phyloP scores from a whole-genome alignment of 2,113 vertebrate species.

The Haemorhous mexicanus region DNA sequence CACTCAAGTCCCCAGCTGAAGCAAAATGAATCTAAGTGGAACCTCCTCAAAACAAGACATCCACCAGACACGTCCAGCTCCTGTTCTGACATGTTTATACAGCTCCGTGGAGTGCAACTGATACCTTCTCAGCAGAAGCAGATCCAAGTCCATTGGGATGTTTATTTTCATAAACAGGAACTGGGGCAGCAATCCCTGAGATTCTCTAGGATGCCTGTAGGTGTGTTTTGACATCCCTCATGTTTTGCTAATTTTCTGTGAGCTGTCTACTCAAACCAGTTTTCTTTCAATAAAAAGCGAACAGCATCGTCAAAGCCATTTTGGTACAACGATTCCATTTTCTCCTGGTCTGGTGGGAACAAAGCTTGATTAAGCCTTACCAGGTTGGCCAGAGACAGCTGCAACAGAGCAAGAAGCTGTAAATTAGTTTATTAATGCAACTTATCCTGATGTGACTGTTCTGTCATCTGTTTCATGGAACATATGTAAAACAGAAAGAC shows the following conservation, averaged over 20 bases:
- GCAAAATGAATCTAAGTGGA: background rate
- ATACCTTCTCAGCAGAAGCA: background rate
- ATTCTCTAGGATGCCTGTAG: background rate
- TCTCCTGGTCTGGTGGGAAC: slow-evolving; percentile 77
- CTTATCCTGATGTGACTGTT: background rate
- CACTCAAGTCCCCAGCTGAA: background rate
- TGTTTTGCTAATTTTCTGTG: background rate
- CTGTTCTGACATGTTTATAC: background rate
- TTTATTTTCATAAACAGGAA: background rate
- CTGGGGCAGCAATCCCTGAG: background rate
- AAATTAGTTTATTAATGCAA: background rate
- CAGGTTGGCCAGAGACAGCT: slow-evolving; percentile 86
- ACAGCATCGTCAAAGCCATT: slow-evolving; percentile 81
- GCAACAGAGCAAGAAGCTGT: background rate
- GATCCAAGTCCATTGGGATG: background rate
- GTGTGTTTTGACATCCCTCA: background rate
- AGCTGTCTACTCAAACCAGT: slow-evolving; percentile 71
- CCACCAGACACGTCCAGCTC: background rate
- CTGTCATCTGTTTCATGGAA: background rate
- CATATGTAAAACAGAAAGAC: background rate
- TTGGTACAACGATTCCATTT: slow-evolving; percentile 72
- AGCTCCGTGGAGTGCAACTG: background rate
- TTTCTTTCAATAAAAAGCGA: slow-evolving; percentile 79
- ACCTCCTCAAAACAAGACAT: background rate
- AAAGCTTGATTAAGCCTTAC: slow-evolving; percentile 79